Percentiles rank a stretch among this genome's conserved stretches.
Conservation (phyloP, 1,140 invertebrate genomes). For the Maconellicoccus hirsutus region DNA sequence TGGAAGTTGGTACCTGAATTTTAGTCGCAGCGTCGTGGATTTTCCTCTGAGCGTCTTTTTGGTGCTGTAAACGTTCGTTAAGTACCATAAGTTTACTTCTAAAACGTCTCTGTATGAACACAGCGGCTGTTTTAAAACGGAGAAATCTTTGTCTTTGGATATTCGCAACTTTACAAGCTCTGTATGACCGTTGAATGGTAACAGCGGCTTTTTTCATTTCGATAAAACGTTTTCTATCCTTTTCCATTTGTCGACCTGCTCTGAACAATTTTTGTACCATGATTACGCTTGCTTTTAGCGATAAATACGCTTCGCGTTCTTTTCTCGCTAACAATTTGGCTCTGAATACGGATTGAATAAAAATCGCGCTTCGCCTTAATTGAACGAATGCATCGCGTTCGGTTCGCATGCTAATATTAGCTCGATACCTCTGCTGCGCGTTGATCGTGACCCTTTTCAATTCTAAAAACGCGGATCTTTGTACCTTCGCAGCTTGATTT, state of each 20-base stretch:
- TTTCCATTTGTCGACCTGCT: no score
- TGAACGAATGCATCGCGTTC: neutral
- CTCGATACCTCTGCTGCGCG: conserved; percentile 40
- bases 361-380: conserved; percentile 33
- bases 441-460: conserved; percentile 34
- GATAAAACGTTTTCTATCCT: conserved; percentile 29
- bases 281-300: conserved; percentile 38
- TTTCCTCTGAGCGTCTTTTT: no score
- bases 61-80: no score
- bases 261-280: conserved; percentile 45
- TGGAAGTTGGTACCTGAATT: neutral
- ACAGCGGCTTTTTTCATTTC: conserved; percentile 26
- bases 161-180: neutral
- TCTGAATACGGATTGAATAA: conserved; percentile 38
- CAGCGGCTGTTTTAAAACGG: neutral
- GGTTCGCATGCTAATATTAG: conserved; percentile 34
- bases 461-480: conserved; percentile 34
- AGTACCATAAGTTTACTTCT: no score
- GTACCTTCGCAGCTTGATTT: conserved; percentile 24
- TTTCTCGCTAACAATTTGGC: conserved; percentile 35
- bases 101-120: neutral
- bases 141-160: neutral
- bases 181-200: neutral
- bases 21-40: neutral
- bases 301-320: conserved; percentile 28